A percentile compares a stretch with the other conserved stretches of the same genome.
Conservation (phyloP, 2,797 vertebrate genomes). For the Melanotaenia nigrans region DNA sequence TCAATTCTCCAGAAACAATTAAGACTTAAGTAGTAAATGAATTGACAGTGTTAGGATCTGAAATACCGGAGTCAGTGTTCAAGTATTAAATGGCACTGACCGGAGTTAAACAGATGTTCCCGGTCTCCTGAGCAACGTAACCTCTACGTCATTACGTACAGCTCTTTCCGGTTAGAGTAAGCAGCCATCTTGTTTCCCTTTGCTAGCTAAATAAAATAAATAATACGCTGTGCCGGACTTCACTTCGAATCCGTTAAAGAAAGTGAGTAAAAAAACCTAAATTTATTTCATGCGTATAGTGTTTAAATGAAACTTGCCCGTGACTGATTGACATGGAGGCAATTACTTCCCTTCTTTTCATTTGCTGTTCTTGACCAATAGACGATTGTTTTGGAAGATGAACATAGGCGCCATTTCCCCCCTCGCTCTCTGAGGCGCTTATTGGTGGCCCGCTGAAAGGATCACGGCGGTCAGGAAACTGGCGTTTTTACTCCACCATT, state of each 20-base stretch:
- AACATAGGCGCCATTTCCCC: constrained; percentile 90
- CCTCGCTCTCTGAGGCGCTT: constrained; percentile 87
- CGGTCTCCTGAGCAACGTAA: background rate
- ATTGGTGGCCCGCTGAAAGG: constrained; percentile 87
- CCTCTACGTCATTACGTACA: constrained; percentile 48
- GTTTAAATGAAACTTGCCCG: constrained; percentile 12
- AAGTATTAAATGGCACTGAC: no score
- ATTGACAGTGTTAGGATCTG: background rate
- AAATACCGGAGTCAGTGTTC: background rate
- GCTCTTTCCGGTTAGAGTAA: constrained; percentile 76
- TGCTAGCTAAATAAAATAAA: constrained; percentile 86
- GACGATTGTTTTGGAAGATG: constrained; percentile 89
- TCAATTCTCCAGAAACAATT: background rate
- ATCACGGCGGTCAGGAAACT: constrained; percentile 81
- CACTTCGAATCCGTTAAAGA: constrained; percentile 77
- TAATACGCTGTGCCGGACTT: constrained; percentile 83
- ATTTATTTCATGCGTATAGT: constrained; percentile 1
- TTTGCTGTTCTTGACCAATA: constrained; percentile 85
- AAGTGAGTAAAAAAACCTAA: constrained; percentile 80
- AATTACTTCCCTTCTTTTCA: constrained; percentile 71
- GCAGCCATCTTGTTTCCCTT: constrained; percentile 91
- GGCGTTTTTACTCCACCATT: constrained; percentile 71
- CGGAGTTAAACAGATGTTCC: background rate
- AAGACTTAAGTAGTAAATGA: background rate
- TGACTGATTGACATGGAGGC: constrained; percentile 38